Percentiles rank a stretch among this genome's conserved stretches.
Conservation (phyloP, 1,140 invertebrate species). For the Melipona quadrifasciata region DNA sequence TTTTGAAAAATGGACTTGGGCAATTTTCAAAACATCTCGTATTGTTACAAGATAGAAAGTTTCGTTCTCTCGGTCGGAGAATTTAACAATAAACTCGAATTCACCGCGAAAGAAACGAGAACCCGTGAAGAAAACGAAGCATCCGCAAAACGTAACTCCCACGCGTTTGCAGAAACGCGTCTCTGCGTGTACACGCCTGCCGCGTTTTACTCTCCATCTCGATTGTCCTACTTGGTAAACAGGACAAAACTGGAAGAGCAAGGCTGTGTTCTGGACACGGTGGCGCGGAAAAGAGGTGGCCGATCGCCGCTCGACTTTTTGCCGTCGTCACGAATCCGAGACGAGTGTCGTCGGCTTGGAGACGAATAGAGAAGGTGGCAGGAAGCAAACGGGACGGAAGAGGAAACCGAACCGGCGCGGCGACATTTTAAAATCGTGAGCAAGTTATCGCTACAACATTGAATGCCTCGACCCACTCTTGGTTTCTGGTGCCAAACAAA, state of each 20-base stretch:
- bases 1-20: too few species aligned
- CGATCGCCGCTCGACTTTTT: constrained; percentile 75
- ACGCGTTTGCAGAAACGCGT: constrained; percentile 13
- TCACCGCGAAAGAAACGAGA: constrained; percentile 20
- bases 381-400: constrained; percentile 24
- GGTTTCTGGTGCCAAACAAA: constrained; percentile 72
- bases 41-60: too few species aligned
- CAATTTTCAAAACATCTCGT: too few species aligned
- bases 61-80: too few species aligned
- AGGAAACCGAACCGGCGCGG: constrained; percentile 25
- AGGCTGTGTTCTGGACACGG: constrained; percentile 42
- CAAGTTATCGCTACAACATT: constrained; percentile 33
- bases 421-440: constrained; percentile 36
- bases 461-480: constrained; percentile 71
- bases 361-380: background rate
- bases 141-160: constrained; percentile 11
- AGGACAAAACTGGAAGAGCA: constrained; percentile 77
- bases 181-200: constrained; percentile 33
- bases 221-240: constrained; percentile 80
- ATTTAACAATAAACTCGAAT: background rate
- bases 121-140: constrained; percentile 11
- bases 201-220: constrained; percentile 78
- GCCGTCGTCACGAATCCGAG: constrained; percentile 62
- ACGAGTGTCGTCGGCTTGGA: constrained; percentile 50
- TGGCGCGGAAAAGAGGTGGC: constrained; percentile 22